Evolutionary conservation across 2,888 invertebrate species (phyloP).

Genomic region (Prostheceraeus crozeri): DNA sequence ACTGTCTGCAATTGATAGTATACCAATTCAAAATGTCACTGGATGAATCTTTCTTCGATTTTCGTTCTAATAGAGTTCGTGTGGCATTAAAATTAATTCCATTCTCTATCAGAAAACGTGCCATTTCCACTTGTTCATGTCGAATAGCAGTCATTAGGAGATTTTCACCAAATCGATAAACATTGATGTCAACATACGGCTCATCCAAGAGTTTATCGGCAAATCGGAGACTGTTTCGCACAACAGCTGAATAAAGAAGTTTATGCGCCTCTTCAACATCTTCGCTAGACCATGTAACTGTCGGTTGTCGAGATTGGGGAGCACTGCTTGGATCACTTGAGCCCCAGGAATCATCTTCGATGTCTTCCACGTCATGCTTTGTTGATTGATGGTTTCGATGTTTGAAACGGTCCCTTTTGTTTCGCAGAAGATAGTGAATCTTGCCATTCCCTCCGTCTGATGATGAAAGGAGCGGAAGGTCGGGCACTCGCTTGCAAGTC

Average conservation of each 20-base stretch:
- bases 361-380: too few relatives aligned
- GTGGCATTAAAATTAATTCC: slow-evolving; percentile 46
- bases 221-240: slow-evolving; percentile 6
- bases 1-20: slow-evolving; percentile 47
- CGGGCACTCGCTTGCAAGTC: too few relatives aligned
- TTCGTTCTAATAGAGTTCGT: slow-evolving; percentile 36
- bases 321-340: too few relatives aligned
- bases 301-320: too few relatives aligned
- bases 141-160: slow-evolving; percentile 53
- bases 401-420: too few relatives aligned
- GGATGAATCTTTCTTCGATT: slow-evolving; percentile 15
- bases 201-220: slow-evolving; percentile 48
- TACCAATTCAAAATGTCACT: slow-evolving; percentile 41
- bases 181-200: slow-evolving; percentile 47
- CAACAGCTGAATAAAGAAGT: too few relatives aligned
- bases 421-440: neutral
- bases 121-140: slow-evolving; percentile 46
- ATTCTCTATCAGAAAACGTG: slow-evolving; percentile 52
- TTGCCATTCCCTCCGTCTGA: too few relatives aligned
- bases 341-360: too few relatives aligned
- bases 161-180: slow-evolving; percentile 50
- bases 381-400: too few relatives aligned
- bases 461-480: too few relatives aligned
- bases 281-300: too few relatives aligned
- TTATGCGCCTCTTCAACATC: too few relatives aligned